Conservation (phyloP, 2,113 vertebrate species). For the Mirounga angustirostris region DNA sequence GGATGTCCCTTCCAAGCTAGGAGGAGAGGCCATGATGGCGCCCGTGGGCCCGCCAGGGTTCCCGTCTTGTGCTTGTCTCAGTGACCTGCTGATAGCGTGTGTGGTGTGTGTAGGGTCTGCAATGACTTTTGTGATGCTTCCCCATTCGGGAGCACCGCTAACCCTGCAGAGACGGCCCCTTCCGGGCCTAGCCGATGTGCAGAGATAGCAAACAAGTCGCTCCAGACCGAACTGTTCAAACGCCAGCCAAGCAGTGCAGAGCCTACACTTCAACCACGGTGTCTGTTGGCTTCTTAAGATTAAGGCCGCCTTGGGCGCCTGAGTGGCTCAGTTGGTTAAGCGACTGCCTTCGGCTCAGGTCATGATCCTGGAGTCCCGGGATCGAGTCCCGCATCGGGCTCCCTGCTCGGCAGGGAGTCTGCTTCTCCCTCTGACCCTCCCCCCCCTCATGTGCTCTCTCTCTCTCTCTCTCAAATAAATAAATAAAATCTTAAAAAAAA, state of each 20-base stretch:
- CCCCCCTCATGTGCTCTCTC: too few relatives aligned
- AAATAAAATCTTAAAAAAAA: too few relatives aligned
- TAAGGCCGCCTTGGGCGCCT: not conserved
- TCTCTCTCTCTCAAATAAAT: too few relatives aligned
- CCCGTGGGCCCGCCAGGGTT: not conserved
- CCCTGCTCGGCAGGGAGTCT: too few relatives aligned
- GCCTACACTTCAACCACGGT: too few relatives aligned
- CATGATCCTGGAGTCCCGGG: too few relatives aligned
- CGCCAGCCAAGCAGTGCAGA: not conserved
- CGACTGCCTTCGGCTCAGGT: too few relatives aligned
- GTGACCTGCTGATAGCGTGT: not conserved
- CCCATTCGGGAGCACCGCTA: not conserved
- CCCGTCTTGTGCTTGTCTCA: not conserved
- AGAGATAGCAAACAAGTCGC: not conserved
- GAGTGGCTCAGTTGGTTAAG: too few relatives aligned
- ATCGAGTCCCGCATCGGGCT: too few relatives aligned
- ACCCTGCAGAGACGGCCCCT: not conserved
- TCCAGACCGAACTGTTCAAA: not conserved
- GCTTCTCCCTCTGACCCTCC: too few relatives aligned
- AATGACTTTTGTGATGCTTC: not conserved
- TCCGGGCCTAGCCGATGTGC: not conserved
- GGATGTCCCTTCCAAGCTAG: not conserved
- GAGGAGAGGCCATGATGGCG: too few relatives aligned
- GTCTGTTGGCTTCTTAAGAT: too few relatives aligned
- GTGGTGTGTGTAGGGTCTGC: not conserved